Percentiles rank a stretch among this genome's conserved stretches.
phyloP scores from a whole-genome alignment of 2,888 invertebrate genomes.

The Lochmaea crataegi region DNA sequence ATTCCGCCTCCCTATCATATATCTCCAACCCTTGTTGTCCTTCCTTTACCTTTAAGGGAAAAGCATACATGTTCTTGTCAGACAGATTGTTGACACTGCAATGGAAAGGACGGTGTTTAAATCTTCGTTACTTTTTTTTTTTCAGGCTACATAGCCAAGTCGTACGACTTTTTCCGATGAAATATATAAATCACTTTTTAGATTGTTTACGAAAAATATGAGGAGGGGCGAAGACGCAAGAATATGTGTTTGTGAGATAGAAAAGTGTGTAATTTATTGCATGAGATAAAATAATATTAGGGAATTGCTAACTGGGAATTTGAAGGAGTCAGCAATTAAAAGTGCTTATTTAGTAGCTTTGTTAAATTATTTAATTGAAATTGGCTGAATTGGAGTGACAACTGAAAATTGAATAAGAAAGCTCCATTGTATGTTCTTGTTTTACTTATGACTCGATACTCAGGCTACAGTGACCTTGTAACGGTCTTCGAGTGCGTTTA shows the following conservation, averaged over 20 bases:
- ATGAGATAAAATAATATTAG: background rate
- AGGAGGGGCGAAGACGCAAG: background rate
- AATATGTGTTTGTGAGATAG: conserved; percentile 3
- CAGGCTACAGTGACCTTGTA: too few relatives aligned
- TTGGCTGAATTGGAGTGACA: too few relatives aligned
- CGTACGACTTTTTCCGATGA: conserved; percentile 26
- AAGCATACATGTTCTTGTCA: conserved; percentile 38
- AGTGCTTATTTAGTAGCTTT: too few relatives aligned
- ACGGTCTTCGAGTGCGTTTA: too few relatives aligned
- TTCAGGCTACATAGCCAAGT: conserved; percentile 21
- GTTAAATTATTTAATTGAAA: too few relatives aligned
- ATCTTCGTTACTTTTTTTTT: conserved; percentile 46
- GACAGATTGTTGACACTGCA: conserved; percentile 42
- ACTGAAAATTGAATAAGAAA: too few relatives aligned
- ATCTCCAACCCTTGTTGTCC: conserved; percentile 31
- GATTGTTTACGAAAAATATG: conserved; percentile 26
- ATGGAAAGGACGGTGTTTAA: conserved; percentile 42
- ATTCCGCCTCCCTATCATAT: conserved; percentile 27
- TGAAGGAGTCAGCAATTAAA: too few relatives aligned
- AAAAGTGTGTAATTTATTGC: background rate
- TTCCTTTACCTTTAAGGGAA: conserved; percentile 24
- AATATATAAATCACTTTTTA: conserved; percentile 40
- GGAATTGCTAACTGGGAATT: too few relatives aligned
- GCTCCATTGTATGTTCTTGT: too few relatives aligned
- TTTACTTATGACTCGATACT: too few relatives aligned